Base-by-base conservation (phyloP, 1,140 invertebrate species). In the Zaprionus capensis region DNA sequence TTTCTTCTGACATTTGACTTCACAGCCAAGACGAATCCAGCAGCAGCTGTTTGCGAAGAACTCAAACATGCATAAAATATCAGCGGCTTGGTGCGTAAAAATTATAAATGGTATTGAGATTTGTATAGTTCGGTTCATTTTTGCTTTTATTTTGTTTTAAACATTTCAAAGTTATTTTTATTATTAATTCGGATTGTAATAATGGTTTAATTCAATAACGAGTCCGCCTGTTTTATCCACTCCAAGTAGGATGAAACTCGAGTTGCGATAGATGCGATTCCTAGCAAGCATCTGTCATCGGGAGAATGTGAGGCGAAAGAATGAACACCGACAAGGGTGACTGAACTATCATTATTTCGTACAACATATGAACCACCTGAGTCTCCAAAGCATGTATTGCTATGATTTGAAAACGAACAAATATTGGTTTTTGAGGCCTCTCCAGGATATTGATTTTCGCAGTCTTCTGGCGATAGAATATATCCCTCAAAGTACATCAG, bases 1-100 rank as follows among this genome's bases (percentile, higher is more conserved):
- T 68, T 56, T 63, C 66, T 20, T 36, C 56, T 62, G 20, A 61
- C 46, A 22, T 51, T 51, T 51, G 46, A 51, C 46, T 41, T 53
- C 14, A n/a, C n/a, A n/a, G 20, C 38, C 34, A 53, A 24, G 14
- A 56, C 53, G 20, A 34, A 56, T 46, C 44, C 0, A 31, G 4
- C 55, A 20, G 49, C 46, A 41, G 36, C 57, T 51, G 46, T 22
- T 49, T 5, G 17, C 17, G 4, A 4, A 11, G 46, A 22, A 49
- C 2, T 22, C 7, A 49, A 49, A 49, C 11, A 49, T 49, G 20
- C 11, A 14, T 24, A 24, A 14, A 24, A 51, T 34, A 34, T 34
- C 31, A 34, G 28, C 7, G 26, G 5, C 26, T 7, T 4, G 5
- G 24, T 26, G 4, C 24, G 24, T 26, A 4, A 26, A 26, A 4